phyloP scores from a whole-genome alignment of 2,797 vertebrate species.

The Notolabrus celidotus region DNA sequence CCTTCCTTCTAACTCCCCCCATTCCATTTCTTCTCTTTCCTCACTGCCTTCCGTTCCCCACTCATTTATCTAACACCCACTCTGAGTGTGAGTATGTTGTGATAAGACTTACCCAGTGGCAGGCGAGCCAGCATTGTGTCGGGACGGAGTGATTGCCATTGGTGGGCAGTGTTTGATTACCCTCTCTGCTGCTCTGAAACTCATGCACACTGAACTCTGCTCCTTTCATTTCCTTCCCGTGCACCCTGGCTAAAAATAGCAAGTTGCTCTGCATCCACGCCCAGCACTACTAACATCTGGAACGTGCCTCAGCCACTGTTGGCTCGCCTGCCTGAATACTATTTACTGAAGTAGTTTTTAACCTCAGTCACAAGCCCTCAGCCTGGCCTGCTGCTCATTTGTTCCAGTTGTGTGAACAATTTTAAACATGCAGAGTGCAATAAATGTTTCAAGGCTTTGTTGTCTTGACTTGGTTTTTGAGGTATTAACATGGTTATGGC shows the following conservation, averaged over 20 bases:
- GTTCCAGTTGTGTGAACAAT: slow-evolving; percentile 23
- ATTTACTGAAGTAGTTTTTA: slow-evolving; percentile 60
- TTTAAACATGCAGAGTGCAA: slow-evolving; percentile 23
- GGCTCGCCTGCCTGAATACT: slow-evolving; percentile 44
- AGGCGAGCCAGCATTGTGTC: slow-evolving; percentile 61
- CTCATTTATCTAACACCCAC: slow-evolving; percentile 69
- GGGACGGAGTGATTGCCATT: slow-evolving; percentile 58
- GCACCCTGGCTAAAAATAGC: slow-evolving; percentile 74
- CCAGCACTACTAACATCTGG: slow-evolving; percentile 70
- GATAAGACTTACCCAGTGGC: slow-evolving; percentile 68
- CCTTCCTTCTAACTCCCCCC: slow-evolving; percentile 32
- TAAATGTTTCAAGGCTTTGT: neutral
- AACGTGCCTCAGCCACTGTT: slow-evolving; percentile 59
- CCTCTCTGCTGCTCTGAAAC: slow-evolving; percentile 58
- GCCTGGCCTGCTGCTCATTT: slow-evolving; percentile 27
- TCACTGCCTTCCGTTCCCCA: slow-evolving; percentile 41
- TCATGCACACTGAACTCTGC: slow-evolving; percentile 65
- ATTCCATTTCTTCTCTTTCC: slow-evolving; percentile 54
- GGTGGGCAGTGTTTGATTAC: slow-evolving; percentile 68
- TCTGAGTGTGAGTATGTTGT: slow-evolving; percentile 61
- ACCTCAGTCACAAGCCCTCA: slow-evolving; percentile 48
- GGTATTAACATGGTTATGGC: slow-evolving; percentile 1
- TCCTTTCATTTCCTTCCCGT: slow-evolving; percentile 74
- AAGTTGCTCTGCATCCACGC: slow-evolving; percentile 69
- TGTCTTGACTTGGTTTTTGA: neutral